Evolutionary conservation across 2,113 vertebrate genomes (phyloP), one percentile per base, ranked within the genome.

Genomic region (Reinhardtius hippoglossoides): DNA sequence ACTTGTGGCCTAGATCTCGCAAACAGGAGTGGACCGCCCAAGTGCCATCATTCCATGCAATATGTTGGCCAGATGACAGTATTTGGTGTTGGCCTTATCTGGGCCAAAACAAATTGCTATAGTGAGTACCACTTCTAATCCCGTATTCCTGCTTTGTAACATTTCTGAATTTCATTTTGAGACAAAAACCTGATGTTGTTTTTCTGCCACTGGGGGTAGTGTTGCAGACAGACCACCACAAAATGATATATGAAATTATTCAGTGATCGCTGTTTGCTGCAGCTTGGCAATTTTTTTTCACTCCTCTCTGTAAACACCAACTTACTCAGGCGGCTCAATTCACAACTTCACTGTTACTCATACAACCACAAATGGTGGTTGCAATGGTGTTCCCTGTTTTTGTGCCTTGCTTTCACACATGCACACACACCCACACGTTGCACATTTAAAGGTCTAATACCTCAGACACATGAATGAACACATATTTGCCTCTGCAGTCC

Each of bases 391-490:
- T 68, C 66, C 69, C 55, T 60, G 54, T 46, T 80, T 80, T 42
- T 40, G 60, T 58, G 60, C 1, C 65, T 18, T 35, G 35, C 44
- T 54, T 58, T 71, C 56, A 23, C 70, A 23, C 70, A 18, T 58
- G 67, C 59, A 23, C 70, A 23, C 70, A 18, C 27, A 23, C 48
- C 60, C 81, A 81, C 78, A 3, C 46, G 3, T 46, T 63, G 66
- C 76, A 81, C 84, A 72, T 73, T 71, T 67, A 63, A 50, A 77
- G 70, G 60, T 71, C 61, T 35, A 50, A 50, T 50, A 44, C 48
- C 67, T 68, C 4, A 55, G 67, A 74, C 78, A 71, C 69, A 74
- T 77, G 77, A 87, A 81, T 82, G 73, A 85, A 68, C 68, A 66
- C 57, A 60, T 35, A 77, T 81, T 63, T 66, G 48, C 67, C 79